Base-by-base conservation (phyloP, 2,888 invertebrate genomes). In the Yponomeuta cagnagella region DNA sequence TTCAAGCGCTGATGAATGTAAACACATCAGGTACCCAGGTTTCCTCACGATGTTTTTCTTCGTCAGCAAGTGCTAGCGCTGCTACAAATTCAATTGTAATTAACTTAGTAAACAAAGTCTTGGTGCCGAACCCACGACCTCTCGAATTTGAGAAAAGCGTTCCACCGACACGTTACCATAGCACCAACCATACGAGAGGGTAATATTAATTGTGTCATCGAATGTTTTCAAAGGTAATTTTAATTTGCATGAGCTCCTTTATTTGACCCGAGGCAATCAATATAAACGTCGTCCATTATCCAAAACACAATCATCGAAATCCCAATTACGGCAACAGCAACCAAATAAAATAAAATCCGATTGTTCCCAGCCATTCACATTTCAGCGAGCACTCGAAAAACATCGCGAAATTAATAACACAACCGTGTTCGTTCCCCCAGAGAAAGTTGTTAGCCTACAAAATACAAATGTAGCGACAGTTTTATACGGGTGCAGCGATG, bases 401-500 rank as follows among this genome's bases (percentile, higher is more conserved):
- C 52, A 58, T 58, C 52, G 52, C 52, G 52, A 58, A 58, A 58
- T 58, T 58, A 58, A 58, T 58, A 58, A 58, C 65, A 70, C 63
- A 70, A 63, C 63, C 70, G 43, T 43, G 63, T 63, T 37, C 33
- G 72, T 74, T 73, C 72, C 71, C 74, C 73, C 74, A 74, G 74
- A 74, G 72, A 31, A 67, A 68, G 48, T 67, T 68, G 68, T 68
- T 68, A 68, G 52, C 52, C 68, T 68, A 52, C 68, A 30, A 68
- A 68, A 52, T 68, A 52, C 30, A 48, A 68, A 68, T 52, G 69
- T 63, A 63, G 70, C 65, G 64, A 48, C 70, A 48, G 52, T 48
- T 33, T 23, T 43, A 37, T 66, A n/a, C 66, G 77, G 74, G 76
- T 76, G 82, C 80, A 78, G 72, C 77, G 84, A 80, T 82, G 86